phyloP scores from a whole-genome alignment of 1,140 invertebrate genomes.

The Euura saliciscinereae region DNA sequence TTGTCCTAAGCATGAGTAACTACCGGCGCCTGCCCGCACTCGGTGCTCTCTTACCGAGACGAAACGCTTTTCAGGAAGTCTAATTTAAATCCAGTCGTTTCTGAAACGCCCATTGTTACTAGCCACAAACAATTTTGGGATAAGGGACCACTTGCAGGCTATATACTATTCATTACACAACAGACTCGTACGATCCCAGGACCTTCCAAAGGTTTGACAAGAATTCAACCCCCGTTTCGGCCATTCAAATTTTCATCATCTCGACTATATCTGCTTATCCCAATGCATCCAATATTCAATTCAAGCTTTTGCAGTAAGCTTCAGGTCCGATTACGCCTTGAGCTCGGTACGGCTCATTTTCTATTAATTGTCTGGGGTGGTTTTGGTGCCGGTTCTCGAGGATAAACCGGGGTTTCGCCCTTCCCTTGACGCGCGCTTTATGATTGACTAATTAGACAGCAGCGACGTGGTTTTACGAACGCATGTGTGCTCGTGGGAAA shows the following conservation, averaged over 20 bases:
- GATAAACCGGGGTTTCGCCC: background rate
- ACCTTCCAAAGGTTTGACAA: too few species aligned
- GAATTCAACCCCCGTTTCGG: too few species aligned
- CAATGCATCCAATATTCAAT: background rate
- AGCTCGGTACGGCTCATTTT: background rate
- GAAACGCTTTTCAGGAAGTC: slow-evolving; percentile 29
- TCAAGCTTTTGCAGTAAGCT: background rate
- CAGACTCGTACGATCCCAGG: too few species aligned
- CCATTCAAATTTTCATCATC: too few species aligned
- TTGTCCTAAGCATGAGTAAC: slow-evolving; percentile 56
- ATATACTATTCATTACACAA: too few species aligned
- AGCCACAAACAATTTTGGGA: background rate
- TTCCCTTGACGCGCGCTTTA: background rate
- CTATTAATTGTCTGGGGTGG: background rate
- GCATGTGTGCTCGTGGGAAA: too few species aligned
- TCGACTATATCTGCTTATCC: too few species aligned
- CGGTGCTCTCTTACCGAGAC: slow-evolving; percentile 14
- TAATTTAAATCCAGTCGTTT: background rate
- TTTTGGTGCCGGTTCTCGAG: background rate
- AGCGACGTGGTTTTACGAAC: too few species aligned
- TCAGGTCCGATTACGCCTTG: background rate
- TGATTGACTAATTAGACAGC: slow-evolving; percentile 5
- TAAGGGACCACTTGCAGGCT: too few species aligned
- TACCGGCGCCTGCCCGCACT: slow-evolving; percentile 38
- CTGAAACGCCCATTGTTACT: background rate